These are phyloP conservation scores for Hydriomena furcata DNA, from an alignment of 2,888 invertebrate genomes.

Conservation along the genomic window DNA sequence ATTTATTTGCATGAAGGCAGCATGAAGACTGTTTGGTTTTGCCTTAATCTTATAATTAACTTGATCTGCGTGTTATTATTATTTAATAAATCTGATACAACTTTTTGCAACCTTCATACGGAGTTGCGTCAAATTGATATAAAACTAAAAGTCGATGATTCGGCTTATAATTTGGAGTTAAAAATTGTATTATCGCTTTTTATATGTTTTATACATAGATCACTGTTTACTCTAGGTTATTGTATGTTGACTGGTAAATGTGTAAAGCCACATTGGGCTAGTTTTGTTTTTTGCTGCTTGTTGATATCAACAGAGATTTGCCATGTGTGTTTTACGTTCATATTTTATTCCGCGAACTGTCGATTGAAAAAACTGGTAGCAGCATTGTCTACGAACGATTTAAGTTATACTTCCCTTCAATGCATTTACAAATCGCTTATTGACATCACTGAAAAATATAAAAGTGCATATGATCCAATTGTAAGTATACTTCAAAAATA, in stretches of 20 bases:
- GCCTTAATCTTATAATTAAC: neutral
- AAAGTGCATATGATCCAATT: slow-evolving; percentile 3
- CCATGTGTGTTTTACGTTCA: slow-evolving; percentile 2
- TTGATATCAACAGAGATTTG: neutral
- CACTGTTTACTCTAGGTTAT: neutral
- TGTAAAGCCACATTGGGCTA: slow-evolving; percentile 2
- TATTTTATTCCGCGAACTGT: slow-evolving; percentile 1
- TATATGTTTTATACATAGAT: neutral
- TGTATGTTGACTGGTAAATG: neutral
- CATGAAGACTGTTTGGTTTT: neutral
- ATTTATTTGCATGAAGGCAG: neutral
- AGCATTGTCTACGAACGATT: neutral
- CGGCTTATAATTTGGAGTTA: neutral
- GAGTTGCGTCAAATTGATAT: neutral
- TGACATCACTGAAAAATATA: slow-evolving; percentile 7
- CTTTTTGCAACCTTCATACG: neutral
- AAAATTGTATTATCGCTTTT: neutral
- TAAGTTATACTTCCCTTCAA: neutral
- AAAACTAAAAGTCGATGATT: neutral
- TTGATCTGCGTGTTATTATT: neutral
- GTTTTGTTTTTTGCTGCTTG: neutral
- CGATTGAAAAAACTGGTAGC: neutral
- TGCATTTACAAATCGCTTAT: slow-evolving; percentile 1
- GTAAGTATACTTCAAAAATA: neutral
- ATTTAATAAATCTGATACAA: neutral